Evolutionary conservation across 2,888 invertebrate species (phyloP).

Genomic region (Ommatoiulus sabulosus): DNA sequence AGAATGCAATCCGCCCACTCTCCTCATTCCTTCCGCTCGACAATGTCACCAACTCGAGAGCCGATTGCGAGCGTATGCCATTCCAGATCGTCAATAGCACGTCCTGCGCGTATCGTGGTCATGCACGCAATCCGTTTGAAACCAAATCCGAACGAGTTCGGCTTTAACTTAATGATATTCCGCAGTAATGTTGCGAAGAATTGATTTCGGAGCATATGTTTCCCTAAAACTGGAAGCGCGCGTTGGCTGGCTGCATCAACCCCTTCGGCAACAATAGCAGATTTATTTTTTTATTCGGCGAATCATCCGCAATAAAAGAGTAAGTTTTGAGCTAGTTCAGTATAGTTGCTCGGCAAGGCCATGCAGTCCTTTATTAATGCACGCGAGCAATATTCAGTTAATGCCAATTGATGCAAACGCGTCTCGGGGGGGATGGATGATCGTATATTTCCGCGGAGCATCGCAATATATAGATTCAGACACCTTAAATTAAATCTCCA

Average conservation of each 20-base stretch:
- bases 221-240: neutral
- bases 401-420: constrained; percentile 26
- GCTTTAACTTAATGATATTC: constrained; percentile 39
- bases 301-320: neutral
- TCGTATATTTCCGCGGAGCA: neutral
- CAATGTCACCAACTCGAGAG: neutral
- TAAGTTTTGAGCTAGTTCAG: neutral
- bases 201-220: constrained; percentile 36
- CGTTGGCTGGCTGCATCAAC: neutral
- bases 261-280: neutral
- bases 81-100: neutral
- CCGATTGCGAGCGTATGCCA: neutral
- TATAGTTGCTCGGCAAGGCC: neutral
- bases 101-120: neutral
- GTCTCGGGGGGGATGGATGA: neutral
- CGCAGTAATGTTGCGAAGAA: constrained; percentile 6
- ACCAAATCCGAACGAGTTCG: neutral
- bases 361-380: neutral
- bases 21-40: neutral
- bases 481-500: constrained; percentile 43
- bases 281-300: neutral
- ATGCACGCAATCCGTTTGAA: neutral
- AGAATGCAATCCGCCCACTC: too few species aligned
- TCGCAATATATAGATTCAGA: neutral
- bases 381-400: neutral